A percentile compares a stretch with the other conserved stretches of the same genome.
phyloP scores from a whole-genome alignment of 2,888 invertebrate genomes.

The Ceratothoa steindachneri region DNA sequence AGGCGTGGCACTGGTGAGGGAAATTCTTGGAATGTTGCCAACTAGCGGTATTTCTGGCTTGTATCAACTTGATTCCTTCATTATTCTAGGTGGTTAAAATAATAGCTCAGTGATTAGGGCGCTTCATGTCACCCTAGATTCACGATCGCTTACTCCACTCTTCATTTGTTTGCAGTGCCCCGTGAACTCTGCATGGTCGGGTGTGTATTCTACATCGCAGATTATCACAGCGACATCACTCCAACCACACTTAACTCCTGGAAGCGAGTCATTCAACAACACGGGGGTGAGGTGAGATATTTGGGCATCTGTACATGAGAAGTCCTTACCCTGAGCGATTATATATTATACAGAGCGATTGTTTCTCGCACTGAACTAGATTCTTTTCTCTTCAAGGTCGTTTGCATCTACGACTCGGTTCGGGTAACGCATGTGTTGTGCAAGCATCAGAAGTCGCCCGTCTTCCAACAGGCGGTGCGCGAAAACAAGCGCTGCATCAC shows the following conservation, averaged over 20 bases:
- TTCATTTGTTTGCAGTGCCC: conserved; percentile 57
- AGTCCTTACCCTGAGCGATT: too few relatives aligned
- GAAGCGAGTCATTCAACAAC: conserved; percentile 69
- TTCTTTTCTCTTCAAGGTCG: conserved; percentile 10
- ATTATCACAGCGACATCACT: conserved; percentile 42
- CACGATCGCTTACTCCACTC: too few relatives aligned
- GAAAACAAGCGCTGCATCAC: conserved; percentile 72
- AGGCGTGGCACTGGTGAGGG: too few relatives aligned
- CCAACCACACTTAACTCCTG: conserved; percentile 55
- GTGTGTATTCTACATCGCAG: conserved; percentile 69
- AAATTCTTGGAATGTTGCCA: too few relatives aligned
- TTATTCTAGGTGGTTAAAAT: too few relatives aligned
- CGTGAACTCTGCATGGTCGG: conserved; percentile 84
- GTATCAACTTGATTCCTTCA: too few relatives aligned
- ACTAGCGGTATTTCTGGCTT: too few relatives aligned
- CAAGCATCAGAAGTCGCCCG: conserved; percentile 67
- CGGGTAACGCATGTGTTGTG: conserved; percentile 89
- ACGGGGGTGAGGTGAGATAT: conserved; percentile 83
- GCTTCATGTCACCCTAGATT: too few relatives aligned
- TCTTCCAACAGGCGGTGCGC: conserved; percentile 55
- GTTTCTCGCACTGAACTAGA: too few relatives aligned
- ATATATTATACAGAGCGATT: too few relatives aligned
- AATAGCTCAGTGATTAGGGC: too few relatives aligned
- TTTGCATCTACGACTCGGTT: conserved; percentile 50
- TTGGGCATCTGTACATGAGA: too few relatives aligned